Evolutionary conservation across 2,113 vertebrate genomes (phyloP), one percentile per base, ranked within the genome.

Genomic region (Dendrocopos noguchii): DNA sequence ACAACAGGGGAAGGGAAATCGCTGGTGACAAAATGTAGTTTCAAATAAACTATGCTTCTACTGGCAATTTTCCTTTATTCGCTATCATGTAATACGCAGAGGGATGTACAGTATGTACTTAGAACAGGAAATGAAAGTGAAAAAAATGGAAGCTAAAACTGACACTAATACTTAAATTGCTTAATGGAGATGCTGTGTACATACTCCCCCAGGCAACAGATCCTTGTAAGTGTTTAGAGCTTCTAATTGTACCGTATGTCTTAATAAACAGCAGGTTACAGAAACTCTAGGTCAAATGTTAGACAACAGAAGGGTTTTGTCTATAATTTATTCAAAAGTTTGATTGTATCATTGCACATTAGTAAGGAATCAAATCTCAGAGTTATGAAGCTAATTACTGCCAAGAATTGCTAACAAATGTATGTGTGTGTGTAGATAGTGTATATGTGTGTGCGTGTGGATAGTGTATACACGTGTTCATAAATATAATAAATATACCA

Each of bases 281-380:
- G 91, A 95, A 88, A 94, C 86, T 82, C 85, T 86, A 72, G 93
- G 94, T 96, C 93, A 96, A 91, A 97, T 95, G 94, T 90, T 91
- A 95, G 59, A 90, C 89, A 95, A 86, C 95, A 95, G 70, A 93
- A 92, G 77, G 65, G 61, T 94, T 95, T 93, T 91, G 55, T 73
- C 86, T 86, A 83, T 94, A 92, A 96, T 96, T 96, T 96, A 95
- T 96, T 95, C 88, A 92, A 92, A 94, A 94, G 66, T 95, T 93
- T 90, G 79, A 85, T 89, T 95, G 74, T 90, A 83, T 83, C 68
- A 20, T 78, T 82, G 71, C 36, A 90, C 27, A 36, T 90, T 87
- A 83, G 27, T 53, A 89, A 64, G 25, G 91, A 95, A 68, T 61
- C 67, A 78, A 92, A 83, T 18, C 75, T 93, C 34, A 72, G 63